Percentiles rank a stretch among this genome's conserved stretches.
phyloP scores from a whole-genome alignment of 2,113 vertebrate genomes.

The Poecile atricapillus region DNA sequence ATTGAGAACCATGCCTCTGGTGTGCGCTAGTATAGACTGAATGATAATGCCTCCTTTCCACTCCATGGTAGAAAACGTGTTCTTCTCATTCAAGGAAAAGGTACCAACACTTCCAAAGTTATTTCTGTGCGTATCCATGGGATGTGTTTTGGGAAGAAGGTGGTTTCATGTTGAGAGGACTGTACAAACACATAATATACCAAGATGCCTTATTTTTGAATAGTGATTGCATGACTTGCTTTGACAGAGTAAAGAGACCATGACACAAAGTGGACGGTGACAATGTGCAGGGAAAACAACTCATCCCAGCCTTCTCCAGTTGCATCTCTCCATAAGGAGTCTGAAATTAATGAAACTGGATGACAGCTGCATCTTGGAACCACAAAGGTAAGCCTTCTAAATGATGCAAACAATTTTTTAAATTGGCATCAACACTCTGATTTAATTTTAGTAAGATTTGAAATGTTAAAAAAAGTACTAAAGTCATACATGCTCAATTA shows the following conservation, averaged over 20 bases:
- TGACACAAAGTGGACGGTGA: rapidly evolving
- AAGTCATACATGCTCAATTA: background rate
- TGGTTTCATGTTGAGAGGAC: background rate
- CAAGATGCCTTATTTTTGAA: background rate
- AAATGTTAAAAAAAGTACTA: background rate
- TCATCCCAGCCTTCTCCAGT: background rate
- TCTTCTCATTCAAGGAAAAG: background rate
- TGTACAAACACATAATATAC: background rate
- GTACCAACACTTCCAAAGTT: background rate
- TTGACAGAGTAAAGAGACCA: background rate
- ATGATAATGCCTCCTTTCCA: background rate
- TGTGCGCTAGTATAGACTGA: background rate
- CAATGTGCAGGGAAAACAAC: background rate
- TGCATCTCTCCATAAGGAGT: background rate
- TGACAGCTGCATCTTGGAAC: background rate
- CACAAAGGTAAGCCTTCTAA: background rate
- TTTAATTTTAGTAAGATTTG: background rate
- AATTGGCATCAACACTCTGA: background rate
- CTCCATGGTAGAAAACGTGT: background rate
- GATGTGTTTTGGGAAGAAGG: background rate
- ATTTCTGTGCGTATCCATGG: background rate
- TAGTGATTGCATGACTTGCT: background rate
- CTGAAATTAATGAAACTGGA: background rate
- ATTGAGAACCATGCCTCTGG: background rate
- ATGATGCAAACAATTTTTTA: background rate